These are phyloP conservation scores for Drosophila kokeensis DNA, from an alignment of 2,888 invertebrate species.

Conservation along the genomic window DNA sequence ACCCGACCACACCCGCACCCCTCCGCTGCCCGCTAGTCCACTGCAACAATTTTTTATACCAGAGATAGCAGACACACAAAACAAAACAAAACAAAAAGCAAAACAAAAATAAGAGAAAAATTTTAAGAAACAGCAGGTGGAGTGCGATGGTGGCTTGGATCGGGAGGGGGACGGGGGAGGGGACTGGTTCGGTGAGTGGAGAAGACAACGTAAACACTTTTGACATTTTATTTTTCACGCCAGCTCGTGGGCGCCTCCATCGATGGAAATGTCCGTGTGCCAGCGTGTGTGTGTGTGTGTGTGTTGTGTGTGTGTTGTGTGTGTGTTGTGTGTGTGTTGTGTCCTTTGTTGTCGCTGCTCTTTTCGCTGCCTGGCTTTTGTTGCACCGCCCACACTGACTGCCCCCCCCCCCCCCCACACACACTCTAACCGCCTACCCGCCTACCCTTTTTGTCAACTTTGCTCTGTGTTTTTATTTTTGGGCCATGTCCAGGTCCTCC, in stretches of 20 bases:
- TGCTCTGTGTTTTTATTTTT: slow-evolving; percentile 33
- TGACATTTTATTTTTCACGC: slow-evolving; percentile 79
- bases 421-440: background rate
- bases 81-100: slow-evolving; percentile 30
- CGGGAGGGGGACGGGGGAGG: too few species aligned
- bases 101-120: slow-evolving; percentile 15
- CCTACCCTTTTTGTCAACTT: slow-evolving; percentile 8
- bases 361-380: slow-evolving; percentile 60
- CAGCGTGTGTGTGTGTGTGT: slow-evolving; percentile 14
- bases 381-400: slow-evolving; percentile 37
- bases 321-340: slow-evolving; percentile 18
- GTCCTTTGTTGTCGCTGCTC: slow-evolving; percentile 58
- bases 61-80: slow-evolving; percentile 63
- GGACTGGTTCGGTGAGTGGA: background rate
- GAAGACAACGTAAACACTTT: slow-evolving; percentile 75
- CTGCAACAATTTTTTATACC: slow-evolving; percentile 68
- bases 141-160: background rate
- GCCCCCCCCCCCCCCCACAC: background rate
- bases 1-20: background rate
- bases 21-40: slow-evolving; percentile 19
- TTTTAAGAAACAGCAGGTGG: slow-evolving; percentile 10
- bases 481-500: slow-evolving; percentile 16
- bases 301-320: too few species aligned
- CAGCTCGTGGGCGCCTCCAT: slow-evolving; percentile 57
- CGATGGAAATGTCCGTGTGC: slow-evolving; percentile 35